Base-by-base conservation (phyloP, 2,113 vertebrate species). In the Cryptotis parvus region DNA sequence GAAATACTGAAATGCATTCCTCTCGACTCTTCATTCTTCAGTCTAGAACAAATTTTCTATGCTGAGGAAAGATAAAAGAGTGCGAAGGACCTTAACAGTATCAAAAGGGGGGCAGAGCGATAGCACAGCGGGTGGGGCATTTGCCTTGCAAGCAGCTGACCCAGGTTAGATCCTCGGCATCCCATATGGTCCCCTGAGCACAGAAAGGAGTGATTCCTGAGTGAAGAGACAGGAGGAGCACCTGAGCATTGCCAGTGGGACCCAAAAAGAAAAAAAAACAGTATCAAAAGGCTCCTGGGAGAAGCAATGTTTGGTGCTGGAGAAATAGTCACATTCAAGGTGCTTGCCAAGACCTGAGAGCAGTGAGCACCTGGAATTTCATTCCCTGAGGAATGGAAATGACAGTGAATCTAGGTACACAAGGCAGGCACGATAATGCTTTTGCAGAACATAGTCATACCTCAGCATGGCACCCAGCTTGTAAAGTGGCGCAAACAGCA, bases 381-480 rank as follows among this genome's bases (percentile, higher is more conserved):
- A 76, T 80, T 84, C 41, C 24, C 22, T 11, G 29, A 18, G 26
- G 31, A 14, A 1, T 4, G 43, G n/a, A 77, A 20, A 31, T 9
- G 37, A 4, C 43, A 3, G 27, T 3, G 45, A 73, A 8, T 8
- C 29, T 66, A 14, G 10, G 5, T 3, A 7, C 11, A n/a, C 35
- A 18, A 37, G 24, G 27, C 6, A 49, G 37, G 11, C 5, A 27
- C 20, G 5, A 11, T 0, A 3, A 20, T 1, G 7, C 18, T 11
- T 43, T 89, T 27, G 26, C 18, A 27, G 45, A 81, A n/a, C 65
- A 37, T 15, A 5, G 22, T 26, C 27, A 12, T n/a, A 14, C 16
- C 33, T 75, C 8, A 7, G 12, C 31, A 20, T 1, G n/a, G 49
- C 58, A 52, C 33, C 0, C 3, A n/a, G 26, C 14, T 14, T 9